Evolutionary conservation across 1,140 invertebrate species (phyloP), one percentile per base, ranked within the genome.

Genomic region (Cotesia typhae): DNA sequence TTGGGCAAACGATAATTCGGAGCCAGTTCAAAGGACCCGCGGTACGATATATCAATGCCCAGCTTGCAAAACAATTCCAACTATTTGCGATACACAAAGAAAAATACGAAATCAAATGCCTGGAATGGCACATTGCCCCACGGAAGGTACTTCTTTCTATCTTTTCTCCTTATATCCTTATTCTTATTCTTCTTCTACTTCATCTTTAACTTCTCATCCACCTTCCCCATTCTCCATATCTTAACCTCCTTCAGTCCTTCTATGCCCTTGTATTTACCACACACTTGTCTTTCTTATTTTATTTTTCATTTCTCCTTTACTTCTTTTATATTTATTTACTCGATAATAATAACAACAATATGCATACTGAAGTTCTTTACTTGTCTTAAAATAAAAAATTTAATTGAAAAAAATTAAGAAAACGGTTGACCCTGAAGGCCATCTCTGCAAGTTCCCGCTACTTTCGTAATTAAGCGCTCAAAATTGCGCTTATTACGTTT

Each of bases 31-130:
- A 87, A 87, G 86, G 84, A 84, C 82, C 86, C 84, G 85, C 85
- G 84, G 79, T 75, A 85, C 85, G 85, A 87, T 87, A 87, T 86
- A 87, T 87, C 86, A 86, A 87, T 86, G 85, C 82, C 82, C 82
- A 53, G 83, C 82, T 86, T 82, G 84, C 83, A 80, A 78, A 87
- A 87, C 84, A 86, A 87, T 87, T 85, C 83, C 73, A 87, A 85
- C 85, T 87, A 87, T 87, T 83, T 80, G 82, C 83, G 84, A 86
- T 85, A 85, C 85, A 86, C 85, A 87, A 86, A 87, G 85, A 87
- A 87, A 87, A 86, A 87, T 87, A 86, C 85, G 85, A 85, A 86
- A 86, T 86, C 84, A 84, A 87, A 87, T 87, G 81, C 85, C 78
- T 84, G 81, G 83, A 79, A 86, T 86, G 85, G 84, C 83, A 76